Conservation (phyloP, 1,140 invertebrate species). For the Cotesia chilonis region DNA sequence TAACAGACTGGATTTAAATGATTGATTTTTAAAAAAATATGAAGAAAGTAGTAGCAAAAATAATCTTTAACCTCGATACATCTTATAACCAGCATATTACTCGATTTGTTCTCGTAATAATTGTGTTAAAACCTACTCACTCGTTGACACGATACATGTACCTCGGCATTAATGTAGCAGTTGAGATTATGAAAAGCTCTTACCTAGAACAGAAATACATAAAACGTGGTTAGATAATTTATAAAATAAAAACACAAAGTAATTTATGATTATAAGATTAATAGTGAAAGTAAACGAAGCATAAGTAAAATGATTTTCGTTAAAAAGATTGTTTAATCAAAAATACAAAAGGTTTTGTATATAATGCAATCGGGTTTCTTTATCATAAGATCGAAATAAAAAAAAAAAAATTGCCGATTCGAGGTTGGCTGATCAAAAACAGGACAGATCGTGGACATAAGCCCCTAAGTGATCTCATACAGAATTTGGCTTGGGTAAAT, state of each 20-base stretch:
- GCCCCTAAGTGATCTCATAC: conserved; percentile 5
- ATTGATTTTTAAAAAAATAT: no score
- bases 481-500: conserved; percentile 7
- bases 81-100: neutral
- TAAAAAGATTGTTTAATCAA: no score
- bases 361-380: no score
- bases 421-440: neutral
- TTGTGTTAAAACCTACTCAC: conserved; percentile 39
- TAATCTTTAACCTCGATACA: conserved; percentile 4
- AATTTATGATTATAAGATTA: neutral
- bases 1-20: no score
- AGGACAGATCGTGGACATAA: neutral
- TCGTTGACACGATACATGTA: conserved; percentile 27
- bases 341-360: no score
- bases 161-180: conserved; percentile 1
- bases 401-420: neutral
- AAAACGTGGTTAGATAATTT: conserved; percentile 10
- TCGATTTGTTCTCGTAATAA: conserved; percentile 12
- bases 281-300: neutral
- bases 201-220: conserved; percentile 43
- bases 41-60: no score
- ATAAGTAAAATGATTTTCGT: no score
- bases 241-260: neutral
- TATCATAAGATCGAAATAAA: no score
- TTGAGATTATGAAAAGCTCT: conserved; percentile 27